These are phyloP conservation scores for Eurois occulta DNA, from an alignment of 2,888 invertebrate species.

Conservation along the genomic window DNA sequence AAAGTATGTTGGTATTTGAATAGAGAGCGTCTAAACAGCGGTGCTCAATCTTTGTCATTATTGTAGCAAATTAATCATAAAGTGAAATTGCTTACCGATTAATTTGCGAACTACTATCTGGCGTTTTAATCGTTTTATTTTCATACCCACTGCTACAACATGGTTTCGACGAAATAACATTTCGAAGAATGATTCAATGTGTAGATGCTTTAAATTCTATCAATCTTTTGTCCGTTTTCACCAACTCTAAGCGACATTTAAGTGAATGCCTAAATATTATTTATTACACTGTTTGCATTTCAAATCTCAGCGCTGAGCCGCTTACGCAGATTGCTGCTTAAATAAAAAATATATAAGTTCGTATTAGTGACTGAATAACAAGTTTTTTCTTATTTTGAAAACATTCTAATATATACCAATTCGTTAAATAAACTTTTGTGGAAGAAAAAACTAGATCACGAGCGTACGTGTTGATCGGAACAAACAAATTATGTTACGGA, in stretches of 20 bases:
- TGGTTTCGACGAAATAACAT: conserved; percentile 20
- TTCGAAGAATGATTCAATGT: conserved; percentile 18
- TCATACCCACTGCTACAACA: conserved; percentile 23
- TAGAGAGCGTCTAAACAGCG: conserved; percentile 70
- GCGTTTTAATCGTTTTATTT: conserved; percentile 68
- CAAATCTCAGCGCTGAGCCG: background rate
- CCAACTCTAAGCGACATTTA: background rate
- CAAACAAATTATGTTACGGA: conserved; percentile 26
- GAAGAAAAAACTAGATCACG: conserved; percentile 34
- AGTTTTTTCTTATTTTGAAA: background rate
- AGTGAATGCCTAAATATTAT: background rate
- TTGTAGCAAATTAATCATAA: conserved; percentile 79
- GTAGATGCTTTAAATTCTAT: conserved; percentile 16
- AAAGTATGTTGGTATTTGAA: conserved; percentile 64
- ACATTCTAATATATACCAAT: conserved; percentile 16
- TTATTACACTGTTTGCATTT: background rate
- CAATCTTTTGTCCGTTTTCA: background rate
- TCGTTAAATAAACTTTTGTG: conserved; percentile 44
- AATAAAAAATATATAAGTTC: conserved; percentile 3
- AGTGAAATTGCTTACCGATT: conserved; percentile 76
- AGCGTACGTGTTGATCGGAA: conserved; percentile 42
- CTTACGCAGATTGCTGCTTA: background rate
- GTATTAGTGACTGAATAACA: background rate
- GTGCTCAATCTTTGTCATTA: conserved; percentile 80
- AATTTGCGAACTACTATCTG: conserved; percentile 55